Evolutionary conservation across 2,113 vertebrate species (phyloP).

Genomic region (human (Homo sapiens)): DNA sequence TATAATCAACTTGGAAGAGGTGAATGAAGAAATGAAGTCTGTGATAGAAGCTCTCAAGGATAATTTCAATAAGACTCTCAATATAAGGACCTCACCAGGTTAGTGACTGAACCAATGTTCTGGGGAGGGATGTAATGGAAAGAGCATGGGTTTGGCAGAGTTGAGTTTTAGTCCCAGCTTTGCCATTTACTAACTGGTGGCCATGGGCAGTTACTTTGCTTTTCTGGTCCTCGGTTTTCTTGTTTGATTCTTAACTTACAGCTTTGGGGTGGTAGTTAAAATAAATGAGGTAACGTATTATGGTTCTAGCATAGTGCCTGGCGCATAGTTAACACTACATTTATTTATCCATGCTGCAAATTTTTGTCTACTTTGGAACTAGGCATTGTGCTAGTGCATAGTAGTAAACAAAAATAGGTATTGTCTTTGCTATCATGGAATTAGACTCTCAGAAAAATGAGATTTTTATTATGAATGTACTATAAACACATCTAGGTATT

Average conservation of each 20-base stretch:
- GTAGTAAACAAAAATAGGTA: neutral
- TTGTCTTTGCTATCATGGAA: neutral
- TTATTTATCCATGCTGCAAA: neutral
- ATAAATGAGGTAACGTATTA: neutral
- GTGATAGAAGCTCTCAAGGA: conserved; percentile 90
- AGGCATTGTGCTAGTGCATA: neutral
- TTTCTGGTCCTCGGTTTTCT: neutral
- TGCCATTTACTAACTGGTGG: neutral
- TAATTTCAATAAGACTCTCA: conserved; percentile 94
- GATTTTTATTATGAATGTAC: neutral
- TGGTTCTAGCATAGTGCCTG: neutral
- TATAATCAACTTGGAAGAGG: conserved; percentile 92
- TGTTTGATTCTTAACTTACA: neutral
- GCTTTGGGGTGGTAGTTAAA: neutral
- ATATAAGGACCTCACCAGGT: conserved; percentile 94
- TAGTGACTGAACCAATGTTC: conserved; percentile 53
- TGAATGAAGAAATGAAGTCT: conserved; percentile 89
- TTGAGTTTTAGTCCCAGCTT: neutral
- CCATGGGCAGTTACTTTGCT: neutral
- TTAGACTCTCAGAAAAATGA: neutral
- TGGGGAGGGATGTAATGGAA: neutral
- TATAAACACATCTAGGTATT: neutral
- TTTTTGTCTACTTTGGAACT: neutral
- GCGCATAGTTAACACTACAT: neutral
- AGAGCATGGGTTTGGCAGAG: neutral